Percentiles rank a stretch among this genome's conserved stretches.
These are phyloP conservation scores for Cynocephalus volans DNA, from an alignment of 2,113 vertebrate genomes.

Conservation along the genomic window DNA sequence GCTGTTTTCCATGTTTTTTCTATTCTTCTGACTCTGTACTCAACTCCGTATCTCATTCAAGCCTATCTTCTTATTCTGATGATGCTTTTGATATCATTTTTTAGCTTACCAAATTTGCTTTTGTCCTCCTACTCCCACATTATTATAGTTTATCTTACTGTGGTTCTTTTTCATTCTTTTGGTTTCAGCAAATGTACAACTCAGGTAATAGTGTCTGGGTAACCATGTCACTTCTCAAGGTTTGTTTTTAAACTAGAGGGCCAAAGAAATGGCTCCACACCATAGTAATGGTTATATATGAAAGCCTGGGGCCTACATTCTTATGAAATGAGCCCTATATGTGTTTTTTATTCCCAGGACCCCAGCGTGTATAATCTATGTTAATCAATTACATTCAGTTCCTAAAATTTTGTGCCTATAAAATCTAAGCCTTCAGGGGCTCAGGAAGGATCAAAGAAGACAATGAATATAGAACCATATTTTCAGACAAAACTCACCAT, in stretches of 20 bases:
- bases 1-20: not conserved
- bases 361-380: not conserved
- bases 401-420: not conserved
- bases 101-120: not conserved
- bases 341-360: not conserved
- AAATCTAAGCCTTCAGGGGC: not conserved
- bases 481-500: not conserved
- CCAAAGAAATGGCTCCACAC: too few species aligned
- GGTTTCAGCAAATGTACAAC: not conserved
- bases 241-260: not conserved
- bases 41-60: not conserved
- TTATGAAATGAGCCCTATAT: not conserved
- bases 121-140: fast-evolving
- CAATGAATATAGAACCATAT: not conserved
- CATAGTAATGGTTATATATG: not conserved
- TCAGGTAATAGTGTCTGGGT: not conserved
- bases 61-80: not conserved
- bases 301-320: not conserved
- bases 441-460: not conserved
- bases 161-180: not conserved
- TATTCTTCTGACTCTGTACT: not conserved
- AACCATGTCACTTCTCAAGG: not conserved
- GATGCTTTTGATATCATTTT: not conserved
- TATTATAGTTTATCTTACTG: not conserved
- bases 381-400: not conserved